Evolutionary conservation across 2,113 vertebrate genomes (phyloP).

Genomic region (Scopus umbretta): DNA sequence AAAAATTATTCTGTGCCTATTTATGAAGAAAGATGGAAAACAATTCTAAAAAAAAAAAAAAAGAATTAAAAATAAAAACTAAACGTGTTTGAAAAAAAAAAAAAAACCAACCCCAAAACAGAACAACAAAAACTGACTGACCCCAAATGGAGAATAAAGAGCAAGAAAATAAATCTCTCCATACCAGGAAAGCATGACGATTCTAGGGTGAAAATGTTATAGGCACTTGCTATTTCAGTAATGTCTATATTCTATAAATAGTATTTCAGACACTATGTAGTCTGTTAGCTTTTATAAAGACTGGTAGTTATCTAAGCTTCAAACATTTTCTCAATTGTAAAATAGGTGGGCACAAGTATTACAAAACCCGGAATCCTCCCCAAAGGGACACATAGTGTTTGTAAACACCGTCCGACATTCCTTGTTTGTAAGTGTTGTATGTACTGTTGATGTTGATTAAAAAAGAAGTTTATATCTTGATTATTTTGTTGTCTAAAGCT

Average conservation of each 20-base stretch:
- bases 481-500: conserved; percentile 95
- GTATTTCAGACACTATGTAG: conserved; percentile 99
- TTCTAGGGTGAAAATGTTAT: conserved; percentile 82
- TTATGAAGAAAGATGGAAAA: conserved; percentile 82
- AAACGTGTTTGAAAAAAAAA: conserved; percentile 61
- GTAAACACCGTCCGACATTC: conserved; percentile 96
- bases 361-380: conserved; percentile 75
- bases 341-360: conserved; percentile 85
- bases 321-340: conserved; percentile 89
- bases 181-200: conserved; percentile 87
- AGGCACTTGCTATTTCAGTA: conserved; percentile 97
- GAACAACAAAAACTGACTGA: no score
- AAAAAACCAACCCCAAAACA: background rate
- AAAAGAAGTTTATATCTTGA: conserved; percentile 99
- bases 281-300: conserved; percentile 99
- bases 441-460: conserved; percentile 98
- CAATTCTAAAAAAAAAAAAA: conserved; percentile 52
- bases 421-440: conserved; percentile 99
- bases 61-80: background rate
- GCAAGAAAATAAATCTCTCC: conserved; percentile 28
- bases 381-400: conserved; percentile 91
- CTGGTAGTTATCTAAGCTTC: conserved; percentile 90
- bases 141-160: background rate
- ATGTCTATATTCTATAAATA: conserved; percentile 99
- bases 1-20: conserved; percentile 90